A percentile compares a stretch with the other conserved stretches of the same genome.
These are phyloP conservation scores for Felis catus DNA, from an alignment of 2,113 vertebrate genomes.

Conservation along the genomic window F.catus_Fca126_mat1.0 CM031417.1:80722001-80722500, in stretches of 20 bases:
- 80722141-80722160: not conserved
- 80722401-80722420: not conserved
- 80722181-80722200: not conserved
- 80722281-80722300: not conserved
- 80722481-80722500: not conserved
- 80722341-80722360: not conserved
- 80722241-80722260: not conserved
- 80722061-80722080: too few species aligned
- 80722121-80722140: not conserved
- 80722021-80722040: too few species aligned
- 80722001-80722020: too few species aligned
- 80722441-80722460: not conserved
- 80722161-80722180: not conserved
- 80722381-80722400: not conserved
- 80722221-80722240: conserved; percentile 16
- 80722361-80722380: not conserved
- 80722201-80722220: not conserved
- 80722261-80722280: not conserved
- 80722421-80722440: not conserved
- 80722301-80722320: not conserved
- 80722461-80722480: not conserved
- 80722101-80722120: too few species aligned
- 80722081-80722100: too few species aligned
- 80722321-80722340: not conserved
- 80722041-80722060: too few species aligned